phyloP scores from a whole-genome alignment of 2,888 invertebrate genomes.

The Charanyca ferruginea region DNA sequence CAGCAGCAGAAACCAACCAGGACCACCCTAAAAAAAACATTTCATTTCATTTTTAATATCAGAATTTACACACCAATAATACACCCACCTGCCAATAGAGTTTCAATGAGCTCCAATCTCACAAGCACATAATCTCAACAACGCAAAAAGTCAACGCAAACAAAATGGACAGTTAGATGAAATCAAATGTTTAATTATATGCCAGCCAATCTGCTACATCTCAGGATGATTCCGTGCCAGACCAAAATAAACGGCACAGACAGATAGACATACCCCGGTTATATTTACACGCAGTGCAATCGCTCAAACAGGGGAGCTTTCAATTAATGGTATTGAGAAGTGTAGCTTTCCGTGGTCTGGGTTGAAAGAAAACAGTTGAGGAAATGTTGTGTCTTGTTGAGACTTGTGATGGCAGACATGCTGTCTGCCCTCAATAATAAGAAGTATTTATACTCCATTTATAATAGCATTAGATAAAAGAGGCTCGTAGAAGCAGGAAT shows the following conservation, averaged over 20 bases:
- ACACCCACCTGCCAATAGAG: constrained; percentile 20
- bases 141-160: constrained; percentile 51
- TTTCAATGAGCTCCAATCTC: constrained; percentile 29
- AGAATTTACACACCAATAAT: neutral
- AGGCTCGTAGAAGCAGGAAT: too few relatives aligned
- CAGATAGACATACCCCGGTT: constrained; percentile 60
- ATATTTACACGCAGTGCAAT: constrained; percentile 62
- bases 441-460: too few relatives aligned
- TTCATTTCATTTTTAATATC: too few relatives aligned
- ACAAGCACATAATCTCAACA: constrained; percentile 21
- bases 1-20: too few relatives aligned
- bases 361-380: constrained; percentile 5
- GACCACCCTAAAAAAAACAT: constrained; percentile 29
- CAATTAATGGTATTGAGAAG: constrained; percentile 53
- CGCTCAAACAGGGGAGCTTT: constrained; percentile 54
- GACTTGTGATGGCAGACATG: constrained; percentile 1
- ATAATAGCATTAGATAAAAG: too few relatives aligned
- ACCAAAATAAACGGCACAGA: constrained; percentile 70
- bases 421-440: constrained; percentile 1
- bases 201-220: constrained; percentile 58
- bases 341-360: constrained; percentile 2
- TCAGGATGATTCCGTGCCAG: constrained; percentile 62
- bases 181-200: constrained; percentile 60
- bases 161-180: constrained; percentile 44
- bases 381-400: constrained; percentile 7